Conservation (phyloP, 2,888 invertebrate genomes). For the Nomada ferruginata region DNA sequence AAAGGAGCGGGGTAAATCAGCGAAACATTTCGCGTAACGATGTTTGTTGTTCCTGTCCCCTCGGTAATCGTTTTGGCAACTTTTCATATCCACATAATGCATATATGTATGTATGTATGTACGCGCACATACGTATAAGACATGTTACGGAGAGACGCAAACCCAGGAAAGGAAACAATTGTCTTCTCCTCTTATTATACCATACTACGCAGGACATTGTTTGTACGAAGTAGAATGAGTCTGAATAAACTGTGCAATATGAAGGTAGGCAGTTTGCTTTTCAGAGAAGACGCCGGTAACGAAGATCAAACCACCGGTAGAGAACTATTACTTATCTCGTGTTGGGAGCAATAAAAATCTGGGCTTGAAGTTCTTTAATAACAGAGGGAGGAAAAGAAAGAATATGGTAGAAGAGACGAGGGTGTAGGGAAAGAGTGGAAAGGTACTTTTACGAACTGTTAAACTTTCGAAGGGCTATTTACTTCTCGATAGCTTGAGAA, state of each 20-base stretch:
- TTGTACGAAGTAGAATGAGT: constrained; percentile 8
- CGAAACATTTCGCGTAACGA: constrained; percentile 9
- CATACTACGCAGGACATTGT: constrained; percentile 31
- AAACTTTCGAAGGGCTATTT: constrained; percentile 43
- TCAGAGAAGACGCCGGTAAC: constrained; percentile 19
- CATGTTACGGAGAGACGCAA: constrained; percentile 54
- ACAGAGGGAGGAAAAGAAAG: constrained; percentile 2
- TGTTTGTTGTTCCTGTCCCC: constrained; percentile 29
- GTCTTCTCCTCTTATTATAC: constrained; percentile 47
- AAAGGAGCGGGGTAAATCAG: constrained; percentile 8
- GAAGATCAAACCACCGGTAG: constrained; percentile 35
- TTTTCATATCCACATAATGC: constrained; percentile 64
- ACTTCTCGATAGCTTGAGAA: constrained; percentile 27
- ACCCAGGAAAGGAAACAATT: constrained; percentile 56
- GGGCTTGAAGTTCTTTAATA: constrained; percentile 44
- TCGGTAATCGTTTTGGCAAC: constrained; percentile 73
- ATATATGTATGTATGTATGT: background rate
- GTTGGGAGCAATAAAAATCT: constrained; percentile 41
- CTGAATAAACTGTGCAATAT: constrained; percentile 20
- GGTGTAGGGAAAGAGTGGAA: background rate
- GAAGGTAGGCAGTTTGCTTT: constrained; percentile 34
- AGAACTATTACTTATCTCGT: constrained; percentile 44
- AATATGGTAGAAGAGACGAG: background rate
- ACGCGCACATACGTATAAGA: background rate
- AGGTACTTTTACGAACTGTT: constrained; percentile 30